A percentile compares a stretch with the other conserved stretches of the same genome.
Conservation (phyloP, 1,140 invertebrate genomes). For the Scaptomyza pallida region DNA sequence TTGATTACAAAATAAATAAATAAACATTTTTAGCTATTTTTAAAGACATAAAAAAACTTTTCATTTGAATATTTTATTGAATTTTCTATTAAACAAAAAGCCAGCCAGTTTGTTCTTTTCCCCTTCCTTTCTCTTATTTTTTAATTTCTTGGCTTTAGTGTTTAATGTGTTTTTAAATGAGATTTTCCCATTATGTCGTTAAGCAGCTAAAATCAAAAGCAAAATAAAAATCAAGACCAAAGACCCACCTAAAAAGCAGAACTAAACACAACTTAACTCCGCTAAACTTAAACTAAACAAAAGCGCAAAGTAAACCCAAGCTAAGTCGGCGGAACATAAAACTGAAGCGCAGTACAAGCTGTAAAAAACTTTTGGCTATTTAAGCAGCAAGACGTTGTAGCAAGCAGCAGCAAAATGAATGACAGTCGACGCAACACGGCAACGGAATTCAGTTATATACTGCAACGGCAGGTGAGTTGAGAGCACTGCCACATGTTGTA, state of each 20-base stretch:
- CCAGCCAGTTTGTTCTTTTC: too few relatives aligned
- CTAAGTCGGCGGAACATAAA: constrained; percentile 30
- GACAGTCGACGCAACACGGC: constrained; percentile 82
- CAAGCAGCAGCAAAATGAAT: constrained; percentile 69
- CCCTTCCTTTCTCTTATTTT: background rate
- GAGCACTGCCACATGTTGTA: constrained; percentile 11
- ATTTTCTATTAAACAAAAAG: too few relatives aligned
- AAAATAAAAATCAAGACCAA: constrained; percentile 39
- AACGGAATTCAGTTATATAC: constrained; percentile 83
- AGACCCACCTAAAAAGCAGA: constrained; percentile 58
- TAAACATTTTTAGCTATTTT: too few relatives aligned
- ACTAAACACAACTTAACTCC: constrained; percentile 34
- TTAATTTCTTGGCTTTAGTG: constrained; percentile 11
- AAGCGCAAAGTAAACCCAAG: constrained; percentile 37
- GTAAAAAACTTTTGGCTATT: constrained; percentile 53
- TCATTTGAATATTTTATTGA: background rate
- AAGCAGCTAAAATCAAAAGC: constrained; percentile 1
- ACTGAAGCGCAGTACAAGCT: constrained; percentile 41
- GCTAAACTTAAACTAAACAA: constrained; percentile 26
- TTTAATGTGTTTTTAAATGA: constrained; percentile 30
- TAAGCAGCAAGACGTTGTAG: constrained; percentile 23
- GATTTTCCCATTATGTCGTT: constrained; percentile 20
- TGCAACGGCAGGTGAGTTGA: constrained; percentile 79
- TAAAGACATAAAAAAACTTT: too few relatives aligned
- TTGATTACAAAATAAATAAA: background rate